Percentiles rank a stretch among this genome's conserved stretches.
Conservation (phyloP, 2,797 vertebrate species). For the Cichlasoma orientale region DNA sequence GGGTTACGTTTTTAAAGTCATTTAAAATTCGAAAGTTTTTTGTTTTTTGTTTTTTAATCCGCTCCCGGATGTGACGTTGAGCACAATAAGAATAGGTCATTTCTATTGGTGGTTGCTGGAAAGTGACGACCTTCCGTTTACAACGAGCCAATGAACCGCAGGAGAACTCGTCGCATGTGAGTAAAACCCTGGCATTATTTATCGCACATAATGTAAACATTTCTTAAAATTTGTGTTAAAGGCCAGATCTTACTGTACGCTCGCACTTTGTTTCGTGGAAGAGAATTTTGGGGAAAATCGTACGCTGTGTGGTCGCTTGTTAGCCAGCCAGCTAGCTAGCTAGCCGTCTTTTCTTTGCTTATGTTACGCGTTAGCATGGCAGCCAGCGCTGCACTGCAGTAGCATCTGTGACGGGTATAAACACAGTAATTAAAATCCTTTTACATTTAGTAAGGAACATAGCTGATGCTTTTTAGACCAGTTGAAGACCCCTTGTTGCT, state of each 20-base stretch:
- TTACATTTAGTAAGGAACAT: too few relatives aligned
- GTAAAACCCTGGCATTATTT: conserved; percentile 16
- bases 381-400: not conserved
- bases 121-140: not conserved
- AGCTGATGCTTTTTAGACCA: too few relatives aligned
- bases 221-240: accelerated
- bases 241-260: accelerated
- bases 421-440: too few relatives aligned
- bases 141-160: conserved; percentile 54
- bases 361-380: not conserved
- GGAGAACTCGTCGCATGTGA: conserved; percentile 62
- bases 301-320: not conserved
- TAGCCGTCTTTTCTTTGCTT: not conserved
- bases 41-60: too few relatives aligned
- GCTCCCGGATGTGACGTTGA: conserved; percentile 49
- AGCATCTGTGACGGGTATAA: not conserved
- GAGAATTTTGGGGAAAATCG: accelerated
- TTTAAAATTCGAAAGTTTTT: accelerated
- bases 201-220: not conserved
- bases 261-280: accelerated
- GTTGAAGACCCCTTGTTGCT: too few relatives aligned
- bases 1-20: not conserved
- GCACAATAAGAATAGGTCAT: not conserved
- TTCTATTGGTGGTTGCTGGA: conserved; percentile 36
- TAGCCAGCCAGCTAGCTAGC: not conserved